phyloP scores from a whole-genome alignment of 2,888 invertebrate genomes.

The Pharmacophagus antenor region DNA sequence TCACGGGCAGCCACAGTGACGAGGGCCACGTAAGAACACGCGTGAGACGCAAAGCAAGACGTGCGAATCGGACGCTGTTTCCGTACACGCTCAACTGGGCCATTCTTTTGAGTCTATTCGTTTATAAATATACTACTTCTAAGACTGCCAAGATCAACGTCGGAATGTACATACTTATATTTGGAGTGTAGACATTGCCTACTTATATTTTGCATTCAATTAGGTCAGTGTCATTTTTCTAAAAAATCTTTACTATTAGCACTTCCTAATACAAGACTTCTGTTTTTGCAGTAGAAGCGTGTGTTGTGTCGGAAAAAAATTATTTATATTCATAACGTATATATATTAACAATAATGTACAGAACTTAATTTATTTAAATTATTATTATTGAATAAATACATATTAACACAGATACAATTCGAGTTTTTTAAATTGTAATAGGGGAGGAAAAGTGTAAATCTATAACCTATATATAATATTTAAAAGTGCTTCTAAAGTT shows the following conservation, averaged over 20 bases:
- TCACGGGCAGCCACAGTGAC: conserved; percentile 34
- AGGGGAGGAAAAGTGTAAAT: no score
- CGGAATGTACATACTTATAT: conserved; percentile 50
- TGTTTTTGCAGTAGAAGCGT: not conserved
- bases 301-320: not conserved
- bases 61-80: conserved; percentile 47
- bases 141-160: conserved; percentile 61
- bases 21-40: conserved; percentile 40
- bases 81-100: conserved; percentile 59
- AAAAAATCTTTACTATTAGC: conserved; percentile 5
- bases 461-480: no score
- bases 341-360: no score
- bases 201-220: conserved; percentile 20
- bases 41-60: conserved; percentile 39
- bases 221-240: conserved; percentile 11
- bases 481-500: no score
- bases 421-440: no score
- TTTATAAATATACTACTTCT: conserved; percentile 67
- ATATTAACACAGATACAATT: no score
- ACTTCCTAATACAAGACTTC: conserved; percentile 10
- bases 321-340: no score
- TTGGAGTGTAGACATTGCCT: conserved; percentile 38
- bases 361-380: no score
- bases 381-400: no score
- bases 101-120: conserved; percentile 54